Evolutionary conservation across 2,888 invertebrate genomes (phyloP).

Genomic region (Spilosoma lubricipeda): DNA sequence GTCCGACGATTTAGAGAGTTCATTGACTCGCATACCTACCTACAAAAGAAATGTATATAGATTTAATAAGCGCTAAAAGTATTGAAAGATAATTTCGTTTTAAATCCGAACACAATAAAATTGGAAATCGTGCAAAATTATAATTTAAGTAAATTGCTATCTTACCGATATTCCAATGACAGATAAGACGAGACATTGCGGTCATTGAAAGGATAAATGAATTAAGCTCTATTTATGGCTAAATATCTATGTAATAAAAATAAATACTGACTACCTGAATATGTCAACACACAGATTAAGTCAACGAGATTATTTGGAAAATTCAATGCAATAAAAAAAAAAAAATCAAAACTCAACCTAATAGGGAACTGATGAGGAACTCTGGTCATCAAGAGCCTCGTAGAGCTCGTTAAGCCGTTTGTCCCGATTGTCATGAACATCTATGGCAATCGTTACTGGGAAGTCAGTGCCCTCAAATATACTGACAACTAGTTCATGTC

Average conservation of each 20-base stretch:
- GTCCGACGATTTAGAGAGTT: too few relatives aligned
- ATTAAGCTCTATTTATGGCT: not conserved
- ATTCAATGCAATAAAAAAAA: too few relatives aligned
- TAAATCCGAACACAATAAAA: not conserved
- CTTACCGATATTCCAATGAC: not conserved
- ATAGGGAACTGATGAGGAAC: too few relatives aligned
- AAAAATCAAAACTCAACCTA: too few relatives aligned
- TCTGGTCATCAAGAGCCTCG: too few relatives aligned
- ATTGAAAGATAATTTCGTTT: not conserved
- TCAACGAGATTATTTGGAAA: not conserved
- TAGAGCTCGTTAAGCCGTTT: too few relatives aligned
- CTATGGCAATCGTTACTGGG: too few relatives aligned
- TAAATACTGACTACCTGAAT: not conserved
- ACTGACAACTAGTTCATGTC: too few relatives aligned
- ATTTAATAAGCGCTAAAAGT: not conserved
- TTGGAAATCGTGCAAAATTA: not conserved
- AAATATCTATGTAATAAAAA: not conserved
- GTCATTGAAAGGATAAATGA: not conserved
- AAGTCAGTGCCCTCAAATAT: too few relatives aligned
- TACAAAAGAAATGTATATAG: not conserved
- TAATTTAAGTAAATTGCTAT: conserved; percentile 1
- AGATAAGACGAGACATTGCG: conserved; percentile 1
- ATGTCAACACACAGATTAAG: not conserved
- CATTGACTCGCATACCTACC: not conserved
- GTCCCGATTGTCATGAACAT: too few relatives aligned